These are phyloP conservation scores for Darevskia mixta DNA, from an alignment of 2,797 vertebrate species.

Conservation along the genomic window DNA sequence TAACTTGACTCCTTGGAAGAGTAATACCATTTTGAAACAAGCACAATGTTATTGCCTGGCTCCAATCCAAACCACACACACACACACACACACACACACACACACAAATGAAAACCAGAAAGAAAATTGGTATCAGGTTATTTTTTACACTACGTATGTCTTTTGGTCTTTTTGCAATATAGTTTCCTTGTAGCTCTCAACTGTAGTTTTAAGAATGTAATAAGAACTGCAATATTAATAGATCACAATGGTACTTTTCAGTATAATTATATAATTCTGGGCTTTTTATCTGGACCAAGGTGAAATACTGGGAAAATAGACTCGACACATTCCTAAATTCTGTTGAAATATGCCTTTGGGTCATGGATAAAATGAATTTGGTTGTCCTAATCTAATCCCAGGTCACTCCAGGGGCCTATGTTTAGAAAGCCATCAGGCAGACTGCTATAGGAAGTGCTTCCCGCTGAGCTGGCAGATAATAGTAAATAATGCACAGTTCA, in stretches of 20 bases:
- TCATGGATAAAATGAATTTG: conserved; percentile 65
- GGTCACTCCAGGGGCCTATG: conserved; percentile 5
- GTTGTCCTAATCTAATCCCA: conserved; percentile 50
- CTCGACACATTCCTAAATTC: conserved; percentile 30
- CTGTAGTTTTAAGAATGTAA: conserved; percentile 44
- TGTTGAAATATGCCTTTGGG: conserved; percentile 49
- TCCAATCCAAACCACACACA: conserved; percentile 32
- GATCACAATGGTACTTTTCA: conserved; percentile 61
- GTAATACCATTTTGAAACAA: conserved; percentile 1
- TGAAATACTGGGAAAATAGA: conserved; percentile 51
- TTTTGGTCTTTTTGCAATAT: conserved; percentile 13
- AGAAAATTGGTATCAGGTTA: conserved; percentile 60
- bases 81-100: conserved; percentile 39
- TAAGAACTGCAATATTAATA: conserved; percentile 51
- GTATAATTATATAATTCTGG: conserved; percentile 63
- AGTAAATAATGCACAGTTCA: conserved; percentile 1
- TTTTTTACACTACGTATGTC: conserved; percentile 40
- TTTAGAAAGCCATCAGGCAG: neutral
- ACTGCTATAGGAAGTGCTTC: neutral
- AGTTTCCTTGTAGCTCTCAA: conserved; percentile 52
- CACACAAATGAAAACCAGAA: conserved; percentile 9
- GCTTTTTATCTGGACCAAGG: conserved; percentile 56
- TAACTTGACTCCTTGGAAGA: conserved; percentile 21
- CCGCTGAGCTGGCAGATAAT: neutral
- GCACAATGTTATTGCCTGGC: conserved; percentile 40